Percentiles rank a stretch among this genome's conserved stretches.
phyloP scores from a whole-genome alignment of 2,113 vertebrate species.

The Malaclemys terrapin region DNA sequence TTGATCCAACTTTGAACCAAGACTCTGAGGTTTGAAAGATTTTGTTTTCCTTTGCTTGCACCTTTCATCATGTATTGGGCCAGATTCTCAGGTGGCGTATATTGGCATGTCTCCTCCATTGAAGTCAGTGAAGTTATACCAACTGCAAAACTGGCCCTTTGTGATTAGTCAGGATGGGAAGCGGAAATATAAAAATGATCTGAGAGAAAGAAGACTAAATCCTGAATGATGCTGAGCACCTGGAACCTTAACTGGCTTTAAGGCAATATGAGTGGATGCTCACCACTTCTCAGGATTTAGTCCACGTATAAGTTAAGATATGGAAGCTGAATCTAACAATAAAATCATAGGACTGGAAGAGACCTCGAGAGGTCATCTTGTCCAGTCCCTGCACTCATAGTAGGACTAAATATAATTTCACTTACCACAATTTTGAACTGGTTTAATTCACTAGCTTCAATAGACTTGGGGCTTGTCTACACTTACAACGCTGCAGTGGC shows the following conservation, averaged over 20 bases:
- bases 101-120: not conserved
- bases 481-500: not conserved
- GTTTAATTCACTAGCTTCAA: not conserved
- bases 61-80: not conserved
- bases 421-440: not conserved
- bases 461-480: not conserved
- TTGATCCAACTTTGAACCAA: not conserved
- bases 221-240: not conserved
- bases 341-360: too few relatives aligned
- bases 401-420: not conserved
- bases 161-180: not conserved
- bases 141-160: not conserved
- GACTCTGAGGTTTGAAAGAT: not conserved
- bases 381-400: too few relatives aligned
- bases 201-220: not conserved
- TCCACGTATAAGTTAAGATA: not conserved
- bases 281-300: not conserved
- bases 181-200: not conserved
- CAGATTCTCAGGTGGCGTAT: not conserved
- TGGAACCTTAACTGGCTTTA: not conserved
- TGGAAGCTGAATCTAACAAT: not conserved
- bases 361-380: too few relatives aligned
- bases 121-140: not conserved
- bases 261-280: not conserved
- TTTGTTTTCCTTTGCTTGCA: not conserved